phyloP scores from a whole-genome alignment of 1,140 invertebrate genomes.

The Tenebrio molitor region DNA sequence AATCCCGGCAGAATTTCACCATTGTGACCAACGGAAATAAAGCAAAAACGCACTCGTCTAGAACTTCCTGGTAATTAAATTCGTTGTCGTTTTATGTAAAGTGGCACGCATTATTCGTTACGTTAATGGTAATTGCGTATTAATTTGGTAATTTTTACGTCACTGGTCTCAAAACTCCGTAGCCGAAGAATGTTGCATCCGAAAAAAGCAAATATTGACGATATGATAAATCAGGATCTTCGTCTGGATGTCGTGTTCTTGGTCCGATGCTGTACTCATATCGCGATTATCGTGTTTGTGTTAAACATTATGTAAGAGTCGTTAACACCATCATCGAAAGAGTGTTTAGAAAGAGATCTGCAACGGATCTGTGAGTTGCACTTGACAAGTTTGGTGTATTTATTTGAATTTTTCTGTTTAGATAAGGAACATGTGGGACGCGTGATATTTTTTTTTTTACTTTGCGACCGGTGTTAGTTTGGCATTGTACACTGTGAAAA shows the following conservation, averaged over 20 bases:
- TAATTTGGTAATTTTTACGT: no score
- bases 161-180: no score
- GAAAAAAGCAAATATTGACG: no score
- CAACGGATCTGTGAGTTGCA: no score
- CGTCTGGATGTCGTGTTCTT: no score
- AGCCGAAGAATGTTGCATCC: no score
- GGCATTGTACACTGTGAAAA: constrained; percentile 1
- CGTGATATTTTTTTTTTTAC: constrained; percentile 23
- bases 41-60: not conserved
- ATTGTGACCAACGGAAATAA: not conserved
- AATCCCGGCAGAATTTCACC: no score
- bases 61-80: constrained; percentile 1
- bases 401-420: constrained; percentile 2
- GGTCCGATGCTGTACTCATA: not conserved
- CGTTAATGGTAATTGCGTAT: no score
- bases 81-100: constrained; percentile 1
- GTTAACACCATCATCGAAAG: no score
- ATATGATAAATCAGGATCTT: no score
- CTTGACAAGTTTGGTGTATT: constrained; percentile 1
- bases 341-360: no score
- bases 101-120: not conserved
- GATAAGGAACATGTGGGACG: constrained; percentile 10
- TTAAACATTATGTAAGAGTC: not conserved
- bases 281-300: not conserved
- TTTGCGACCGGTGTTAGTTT: not conserved